Percentiles rank a stretch among this genome's conserved stretches.
These are phyloP conservation scores for Zophobas atratus DNA, from an alignment of 1,140 invertebrate genomes.

Conservation along the genomic window DNA sequence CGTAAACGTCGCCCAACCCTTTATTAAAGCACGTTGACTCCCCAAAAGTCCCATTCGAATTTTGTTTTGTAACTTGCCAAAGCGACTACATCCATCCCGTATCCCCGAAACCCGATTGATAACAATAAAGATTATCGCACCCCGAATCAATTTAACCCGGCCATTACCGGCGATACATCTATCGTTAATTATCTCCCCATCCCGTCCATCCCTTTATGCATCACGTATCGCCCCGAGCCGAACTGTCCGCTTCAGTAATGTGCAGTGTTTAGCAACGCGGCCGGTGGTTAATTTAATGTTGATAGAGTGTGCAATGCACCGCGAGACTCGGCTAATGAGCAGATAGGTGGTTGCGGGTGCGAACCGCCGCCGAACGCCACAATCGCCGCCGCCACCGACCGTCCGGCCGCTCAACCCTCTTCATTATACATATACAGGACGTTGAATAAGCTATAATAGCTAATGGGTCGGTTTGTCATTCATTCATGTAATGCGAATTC, in stretches of 20 bases:
- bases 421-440: slow-evolving; percentile 41
- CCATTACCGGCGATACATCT: too few relatives aligned
- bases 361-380: slow-evolving; percentile 47
- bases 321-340: slow-evolving; percentile 55
- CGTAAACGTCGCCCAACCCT: too few relatives aligned
- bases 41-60: too few relatives aligned
- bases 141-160: too few relatives aligned
- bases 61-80: too few relatives aligned
- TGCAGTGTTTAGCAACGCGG: slow-evolving; percentile 46
- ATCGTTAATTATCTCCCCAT: too few relatives aligned
- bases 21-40: too few relatives aligned
- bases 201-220: too few relatives aligned
- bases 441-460: slow-evolving; percentile 47
- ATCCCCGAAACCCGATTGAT: too few relatives aligned
- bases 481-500: slow-evolving; percentile 49
- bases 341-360: slow-evolving; percentile 55
- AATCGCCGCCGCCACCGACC: slow-evolving; percentile 38
- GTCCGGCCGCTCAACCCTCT: slow-evolving; percentile 21
- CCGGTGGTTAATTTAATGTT: slow-evolving; percentile 52
- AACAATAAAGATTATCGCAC: too few relatives aligned
- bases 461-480: slow-evolving; percentile 50
- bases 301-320: slow-evolving; percentile 54
- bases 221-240: too few relatives aligned
- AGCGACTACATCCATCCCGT: too few relatives aligned
- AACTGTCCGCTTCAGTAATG: slow-evolving; percentile 39